These are phyloP conservation scores for Fundulus diaphanus DNA, from an alignment of 2,797 vertebrate genomes.

Conservation along the genomic window DNA sequence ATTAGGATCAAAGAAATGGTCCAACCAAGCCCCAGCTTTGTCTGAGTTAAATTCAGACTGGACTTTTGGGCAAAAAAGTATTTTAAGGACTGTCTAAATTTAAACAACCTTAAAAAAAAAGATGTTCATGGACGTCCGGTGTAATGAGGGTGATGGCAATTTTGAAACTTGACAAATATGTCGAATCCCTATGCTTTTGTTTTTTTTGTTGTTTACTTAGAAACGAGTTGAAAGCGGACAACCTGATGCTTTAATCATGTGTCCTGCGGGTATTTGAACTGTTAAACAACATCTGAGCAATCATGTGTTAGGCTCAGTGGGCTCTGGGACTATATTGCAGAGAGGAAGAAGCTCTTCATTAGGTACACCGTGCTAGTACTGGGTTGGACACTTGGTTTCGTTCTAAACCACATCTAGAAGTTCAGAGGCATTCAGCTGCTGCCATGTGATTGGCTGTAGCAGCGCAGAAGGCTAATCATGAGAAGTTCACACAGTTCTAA, in stretches of 20 bases:
- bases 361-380: neutral
- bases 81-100: neutral
- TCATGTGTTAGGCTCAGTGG: too few species aligned
- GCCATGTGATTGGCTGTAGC: neutral
- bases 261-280: neutral
- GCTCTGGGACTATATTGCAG: neutral
- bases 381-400: neutral
- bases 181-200: neutral
- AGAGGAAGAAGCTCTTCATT: neutral
- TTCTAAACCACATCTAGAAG: neutral
- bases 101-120: neutral
- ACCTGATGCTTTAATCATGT: neutral
- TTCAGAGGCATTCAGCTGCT: neutral
- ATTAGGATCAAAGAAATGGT: neutral
- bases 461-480: neutral
- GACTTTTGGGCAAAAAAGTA: neutral
- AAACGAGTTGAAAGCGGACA: neutral
- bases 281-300: neutral
- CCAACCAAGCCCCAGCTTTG: neutral
- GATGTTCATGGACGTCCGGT: neutral
- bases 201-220: neutral
- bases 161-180: neutral
- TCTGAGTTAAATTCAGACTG: too few species aligned
- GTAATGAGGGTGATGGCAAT: neutral
- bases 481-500: neutral